Evolutionary conservation across 2,888 invertebrate species (phyloP), one percentile per base, ranked within the genome.

Genomic region (Rosalia funebris): DNA sequence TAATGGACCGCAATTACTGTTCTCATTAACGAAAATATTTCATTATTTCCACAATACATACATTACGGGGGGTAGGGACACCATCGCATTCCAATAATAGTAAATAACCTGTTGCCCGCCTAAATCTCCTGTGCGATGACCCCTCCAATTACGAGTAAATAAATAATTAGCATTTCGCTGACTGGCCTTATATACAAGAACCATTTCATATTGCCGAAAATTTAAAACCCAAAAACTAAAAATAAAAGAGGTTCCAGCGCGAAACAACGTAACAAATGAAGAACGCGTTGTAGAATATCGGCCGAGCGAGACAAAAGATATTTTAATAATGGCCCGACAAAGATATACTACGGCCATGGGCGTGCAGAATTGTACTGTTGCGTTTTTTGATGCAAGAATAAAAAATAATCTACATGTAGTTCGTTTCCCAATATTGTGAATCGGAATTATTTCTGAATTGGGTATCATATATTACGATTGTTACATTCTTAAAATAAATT

Each of bases 201-300:
- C 63, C 66, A 62, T 65, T 68, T 65, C 68, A 64, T 68, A 66
- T 71, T 71, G 68, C 69, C 69, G 65, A 71, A 71, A 71, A 68
- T 63, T 63, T 56, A 65, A 60, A 65, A 68, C 61, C 64, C 56
- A 53, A 64, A 58, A 61, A 62, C 58, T 53, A 57, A 63, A 65
- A 68, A 64, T 60, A 63, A 64, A 68, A 59, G 44, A 68, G 57
- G 41, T 52, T 14, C 59, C 50, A 62, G 45, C 60, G 57, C 63
- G 59, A 62, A 68, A 63, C 63, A 62, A 68, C 62, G 62, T 62
- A 63, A 65, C 62, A 68, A 68, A 68, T 65, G 65, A 63, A 63
- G 63, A 68, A 63, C 58, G 62, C 58, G 65, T 62, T 60, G 63
- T 60, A 56, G 63, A 62, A 65, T 65, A 68, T 68, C 63, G 63